Percentiles rank a stretch among this genome's conserved stretches.
These are phyloP conservation scores for Tetragonula clypearis DNA, from an alignment of 1,140 invertebrate genomes.

Conservation along the genomic window DNA sequence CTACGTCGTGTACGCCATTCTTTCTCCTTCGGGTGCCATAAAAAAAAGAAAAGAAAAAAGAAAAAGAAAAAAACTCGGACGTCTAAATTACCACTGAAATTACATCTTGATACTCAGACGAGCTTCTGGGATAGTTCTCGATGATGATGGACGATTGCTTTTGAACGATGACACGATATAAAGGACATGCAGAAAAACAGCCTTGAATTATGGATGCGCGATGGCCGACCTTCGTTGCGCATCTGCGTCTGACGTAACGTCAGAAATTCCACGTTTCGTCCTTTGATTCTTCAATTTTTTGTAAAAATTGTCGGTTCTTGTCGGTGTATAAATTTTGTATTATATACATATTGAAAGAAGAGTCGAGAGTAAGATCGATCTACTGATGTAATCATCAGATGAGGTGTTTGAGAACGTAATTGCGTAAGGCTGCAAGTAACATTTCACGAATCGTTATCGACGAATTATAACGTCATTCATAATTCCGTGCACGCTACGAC, in stretches of 20 bases:
- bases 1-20: neutral
- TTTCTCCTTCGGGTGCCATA: neutral
- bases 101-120: neutral
- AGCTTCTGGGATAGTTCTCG: neutral
- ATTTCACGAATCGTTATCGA: slow-evolving; percentile 26
- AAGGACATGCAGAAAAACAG: neutral
- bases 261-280: neutral
- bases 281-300: neutral
- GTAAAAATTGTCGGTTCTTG: too few relatives aligned
- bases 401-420: neutral
- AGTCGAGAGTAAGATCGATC: neutral
- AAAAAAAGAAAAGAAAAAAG: neutral
- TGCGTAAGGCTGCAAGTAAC: neutral
- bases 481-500: neutral
- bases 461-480: slow-evolving; percentile 3
- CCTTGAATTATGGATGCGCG: neutral
- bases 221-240: slow-evolving; percentile 1
- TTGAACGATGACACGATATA: neutral
- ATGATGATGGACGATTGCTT: neutral
- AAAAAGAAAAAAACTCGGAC: neutral
- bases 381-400: neutral
- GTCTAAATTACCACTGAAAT: neutral
- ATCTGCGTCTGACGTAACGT: slow-evolving; percentile 6
- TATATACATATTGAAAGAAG: too few relatives aligned
- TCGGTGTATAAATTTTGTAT: too few relatives aligned